A percentile compares a stretch with the other conserved stretches of the same genome.
Evolutionary conservation across 2,797 vertebrate genomes (phyloP).

Genomic region (Pangasius djambal): DNA sequence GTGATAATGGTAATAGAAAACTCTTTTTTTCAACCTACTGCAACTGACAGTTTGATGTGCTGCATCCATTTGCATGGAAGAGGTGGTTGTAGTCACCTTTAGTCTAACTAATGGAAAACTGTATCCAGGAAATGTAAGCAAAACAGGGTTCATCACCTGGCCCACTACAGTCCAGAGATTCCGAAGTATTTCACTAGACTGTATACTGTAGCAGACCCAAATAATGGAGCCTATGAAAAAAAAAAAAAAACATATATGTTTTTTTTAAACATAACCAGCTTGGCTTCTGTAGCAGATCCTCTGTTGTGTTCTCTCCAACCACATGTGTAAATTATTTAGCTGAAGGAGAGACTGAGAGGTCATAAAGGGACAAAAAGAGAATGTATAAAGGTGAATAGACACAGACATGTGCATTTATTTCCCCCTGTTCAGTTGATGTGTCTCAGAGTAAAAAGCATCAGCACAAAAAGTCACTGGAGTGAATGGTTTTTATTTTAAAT

Average conservation of each 20-base stretch:
- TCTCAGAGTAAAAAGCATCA: background rate
- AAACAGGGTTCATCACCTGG: background rate
- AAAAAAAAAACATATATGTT: too few relatives aligned
- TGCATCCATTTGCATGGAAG: conserved; percentile 24
- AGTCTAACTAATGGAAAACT: conserved; percentile 14
- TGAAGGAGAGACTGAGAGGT: background rate
- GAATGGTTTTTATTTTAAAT: background rate
- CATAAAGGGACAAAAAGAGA: background rate
- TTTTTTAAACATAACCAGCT: too few relatives aligned
- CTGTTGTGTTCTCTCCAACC: background rate
- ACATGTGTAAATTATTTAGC: background rate
- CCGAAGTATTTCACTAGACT: background rate
- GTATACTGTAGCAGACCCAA: background rate
- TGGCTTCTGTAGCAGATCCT: background rate
- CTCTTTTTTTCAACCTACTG: background rate
- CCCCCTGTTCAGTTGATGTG: background rate
- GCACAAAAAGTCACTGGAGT: background rate
- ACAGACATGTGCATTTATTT: background rate
- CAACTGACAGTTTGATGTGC: conserved; percentile 22
- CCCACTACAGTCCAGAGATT: background rate
- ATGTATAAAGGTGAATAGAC: background rate
- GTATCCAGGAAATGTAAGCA: conserved; percentile 7
- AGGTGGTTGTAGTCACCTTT: conserved; percentile 14
- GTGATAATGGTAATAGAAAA: conserved; percentile 18
- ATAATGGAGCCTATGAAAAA: background rate